phyloP scores from a whole-genome alignment of 2,797 vertebrate species.

The Xenops minutus region DNA sequence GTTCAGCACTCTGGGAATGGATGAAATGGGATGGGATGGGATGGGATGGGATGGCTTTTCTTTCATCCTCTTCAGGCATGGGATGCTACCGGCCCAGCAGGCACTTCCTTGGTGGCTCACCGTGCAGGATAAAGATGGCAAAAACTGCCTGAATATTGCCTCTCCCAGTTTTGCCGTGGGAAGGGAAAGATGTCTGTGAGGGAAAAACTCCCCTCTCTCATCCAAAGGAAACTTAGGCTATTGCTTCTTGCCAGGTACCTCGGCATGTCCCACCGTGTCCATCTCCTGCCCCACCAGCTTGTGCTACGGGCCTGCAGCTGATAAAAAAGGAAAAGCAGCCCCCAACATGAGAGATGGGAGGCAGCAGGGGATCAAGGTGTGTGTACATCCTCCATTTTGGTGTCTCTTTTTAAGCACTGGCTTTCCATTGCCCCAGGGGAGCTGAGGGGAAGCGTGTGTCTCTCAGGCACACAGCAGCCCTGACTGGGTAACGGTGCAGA shows the following conservation, averaged over 20 bases:
- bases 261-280: neutral
- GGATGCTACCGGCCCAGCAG: neutral
- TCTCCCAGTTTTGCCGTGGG: neutral
- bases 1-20: neutral
- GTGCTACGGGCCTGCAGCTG: neutral
- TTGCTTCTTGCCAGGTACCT: neutral
- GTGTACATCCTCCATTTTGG: slow-evolving; percentile 54
- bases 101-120: neutral
- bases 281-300: neutral
- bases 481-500: slow-evolving; percentile 88
- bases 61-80: neutral
- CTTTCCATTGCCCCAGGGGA: slow-evolving; percentile 67
- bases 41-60: neutral
- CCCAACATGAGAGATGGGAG: fast-evolving
- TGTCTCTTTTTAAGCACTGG: slow-evolving; percentile 62
- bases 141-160: neutral
- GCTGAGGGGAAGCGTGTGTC: slow-evolving; percentile 55
- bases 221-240: neutral
- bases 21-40: neutral
- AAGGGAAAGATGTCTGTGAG: neutral
- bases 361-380: neutral
- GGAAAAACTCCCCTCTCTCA: neutral
- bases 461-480: slow-evolving; percentile 73
- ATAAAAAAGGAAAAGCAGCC: neutral
- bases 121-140: neutral